Conservation (phyloP, 2,888 invertebrate genomes). For the Cabera pusaria region DNA sequence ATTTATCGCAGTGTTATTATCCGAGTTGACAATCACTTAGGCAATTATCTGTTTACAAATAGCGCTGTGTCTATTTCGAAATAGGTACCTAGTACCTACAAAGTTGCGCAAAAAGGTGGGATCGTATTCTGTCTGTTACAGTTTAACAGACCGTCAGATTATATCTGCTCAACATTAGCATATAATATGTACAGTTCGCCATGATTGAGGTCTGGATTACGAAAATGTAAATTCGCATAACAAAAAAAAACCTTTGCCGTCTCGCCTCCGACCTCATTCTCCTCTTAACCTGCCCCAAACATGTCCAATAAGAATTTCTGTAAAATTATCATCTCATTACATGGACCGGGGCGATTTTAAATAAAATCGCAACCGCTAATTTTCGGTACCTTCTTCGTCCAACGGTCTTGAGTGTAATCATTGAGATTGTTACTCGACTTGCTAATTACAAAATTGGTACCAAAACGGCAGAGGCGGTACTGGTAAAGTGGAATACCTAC, state of each 20-base stretch:
- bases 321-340: constrained; percentile 70
- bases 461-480: constrained; percentile 45
- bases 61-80: too few relatives aligned
- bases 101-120: too few relatives aligned
- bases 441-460: constrained; percentile 75
- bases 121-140: too few relatives aligned
- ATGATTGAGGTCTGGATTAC: constrained; percentile 8
- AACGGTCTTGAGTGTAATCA: constrained; percentile 60
- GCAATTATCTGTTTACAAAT: constrained; percentile 14
- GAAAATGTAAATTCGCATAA: constrained; percentile 14
- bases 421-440: constrained; percentile 72
- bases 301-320: constrained; percentile 42
- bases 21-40: constrained; percentile 13
- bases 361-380: constrained; percentile 49
- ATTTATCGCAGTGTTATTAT: constrained; percentile 13
- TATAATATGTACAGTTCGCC: too few relatives aligned
- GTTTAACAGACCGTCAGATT: too few relatives aligned
- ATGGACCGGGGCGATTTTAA: constrained; percentile 50
- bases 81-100: too few relatives aligned
- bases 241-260: constrained; percentile 17
- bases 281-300: constrained; percentile 28
- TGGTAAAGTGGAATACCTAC: constrained; percentile 41
- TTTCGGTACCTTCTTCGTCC: constrained; percentile 50
- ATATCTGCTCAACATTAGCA: too few relatives aligned
- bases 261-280: constrained; percentile 20